Evolutionary conservation across 64 coral and sea anemone genomes (phyloP).

Genomic region (Dendronephthya gigantea): DNA sequence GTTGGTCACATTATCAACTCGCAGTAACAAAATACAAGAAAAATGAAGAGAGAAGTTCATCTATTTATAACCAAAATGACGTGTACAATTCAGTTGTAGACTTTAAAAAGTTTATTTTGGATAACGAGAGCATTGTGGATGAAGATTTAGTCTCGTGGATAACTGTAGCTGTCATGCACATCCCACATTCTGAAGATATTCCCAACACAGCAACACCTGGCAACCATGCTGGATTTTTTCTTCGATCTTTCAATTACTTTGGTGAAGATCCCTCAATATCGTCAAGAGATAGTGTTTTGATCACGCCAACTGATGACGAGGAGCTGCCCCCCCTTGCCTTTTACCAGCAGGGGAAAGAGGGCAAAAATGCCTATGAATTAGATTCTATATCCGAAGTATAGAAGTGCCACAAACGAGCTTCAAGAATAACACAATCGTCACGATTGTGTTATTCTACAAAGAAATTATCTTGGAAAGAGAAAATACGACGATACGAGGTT

Average conservation of each 20-base stretch:
- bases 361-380: too few species aligned
- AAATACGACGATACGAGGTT: too few species aligned
- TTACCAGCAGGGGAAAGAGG: too few species aligned
- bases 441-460: too few species aligned
- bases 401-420: too few species aligned
- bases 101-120: conserved; percentile 48
- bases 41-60: conserved; percentile 34
- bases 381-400: too few species aligned
- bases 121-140: conserved; percentile 44
- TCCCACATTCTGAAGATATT: conserved; percentile 65
- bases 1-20: conserved; percentile 51
- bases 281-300: conserved; percentile 10
- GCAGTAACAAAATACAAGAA: conserved; percentile 59
- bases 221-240: conserved; percentile 36
- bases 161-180: conserved; percentile 49
- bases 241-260: conserved; percentile 75
- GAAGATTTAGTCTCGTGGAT: conserved; percentile 63
- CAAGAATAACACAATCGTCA: too few species aligned
- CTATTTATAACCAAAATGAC: conserved; percentile 35
- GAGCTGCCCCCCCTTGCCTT: too few species aligned
- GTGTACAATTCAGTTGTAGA: conserved; percentile 42
- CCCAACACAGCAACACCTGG: conserved; percentile 51
- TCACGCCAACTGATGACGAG: neutral
- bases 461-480: too few species aligned
- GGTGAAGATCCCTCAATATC: conserved; percentile 64